A percentile compares a stretch with the other conserved stretches of the same genome.
These are phyloP conservation scores for Drosophila pallidifrons DNA, from an alignment of 1,140 invertebrate species.

Conservation along the genomic window DNA sequence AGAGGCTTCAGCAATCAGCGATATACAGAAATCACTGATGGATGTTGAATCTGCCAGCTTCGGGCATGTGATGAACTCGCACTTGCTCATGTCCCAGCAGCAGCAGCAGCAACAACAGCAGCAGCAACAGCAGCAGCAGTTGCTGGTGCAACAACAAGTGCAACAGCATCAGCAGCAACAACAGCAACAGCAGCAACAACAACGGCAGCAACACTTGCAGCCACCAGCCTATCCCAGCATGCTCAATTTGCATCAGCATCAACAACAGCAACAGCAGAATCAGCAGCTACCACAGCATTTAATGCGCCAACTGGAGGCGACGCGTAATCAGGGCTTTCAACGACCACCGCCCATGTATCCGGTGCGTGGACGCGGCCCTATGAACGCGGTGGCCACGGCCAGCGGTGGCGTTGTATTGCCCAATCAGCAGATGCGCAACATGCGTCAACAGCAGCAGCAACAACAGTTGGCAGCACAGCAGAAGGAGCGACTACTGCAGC, in stretches of 20 bases:
- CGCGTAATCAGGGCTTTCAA: conserved; percentile 76
- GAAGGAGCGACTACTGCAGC: conserved; percentile 88
- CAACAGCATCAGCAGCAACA: conserved; percentile 84
- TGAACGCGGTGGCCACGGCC: conserved; percentile 79
- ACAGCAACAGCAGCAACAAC: conserved; percentile 57
- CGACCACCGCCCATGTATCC: conserved; percentile 81
- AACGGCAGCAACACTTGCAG: conserved; percentile 48
- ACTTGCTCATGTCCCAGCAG: conserved; percentile 74
- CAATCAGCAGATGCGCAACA: conserved; percentile 81
- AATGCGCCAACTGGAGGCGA: conserved; percentile 54
- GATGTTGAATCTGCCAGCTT: conserved; percentile 89
- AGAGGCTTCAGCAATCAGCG: conserved; percentile 91
- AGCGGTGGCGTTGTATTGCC: conserved; percentile 67
- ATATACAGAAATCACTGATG: conserved; percentile 95
- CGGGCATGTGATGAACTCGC: conserved; percentile 86
- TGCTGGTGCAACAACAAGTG: conserved; percentile 84
- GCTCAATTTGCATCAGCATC: conserved; percentile 63
- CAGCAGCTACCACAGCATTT: conserved; percentile 64
- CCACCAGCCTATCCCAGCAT: conserved; percentile 23
- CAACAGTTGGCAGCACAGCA: conserved; percentile 84
- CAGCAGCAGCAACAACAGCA: conserved; percentile 85
- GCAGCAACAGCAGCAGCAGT: conserved; percentile 81
- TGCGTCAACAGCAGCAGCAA: conserved; percentile 74
- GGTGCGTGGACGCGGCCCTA: conserved; percentile 63
- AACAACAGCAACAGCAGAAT: conserved; percentile 53